Base-by-base conservation (phyloP, 2,888 invertebrate species). In the Drosophila pseudotakahashii region DNA sequence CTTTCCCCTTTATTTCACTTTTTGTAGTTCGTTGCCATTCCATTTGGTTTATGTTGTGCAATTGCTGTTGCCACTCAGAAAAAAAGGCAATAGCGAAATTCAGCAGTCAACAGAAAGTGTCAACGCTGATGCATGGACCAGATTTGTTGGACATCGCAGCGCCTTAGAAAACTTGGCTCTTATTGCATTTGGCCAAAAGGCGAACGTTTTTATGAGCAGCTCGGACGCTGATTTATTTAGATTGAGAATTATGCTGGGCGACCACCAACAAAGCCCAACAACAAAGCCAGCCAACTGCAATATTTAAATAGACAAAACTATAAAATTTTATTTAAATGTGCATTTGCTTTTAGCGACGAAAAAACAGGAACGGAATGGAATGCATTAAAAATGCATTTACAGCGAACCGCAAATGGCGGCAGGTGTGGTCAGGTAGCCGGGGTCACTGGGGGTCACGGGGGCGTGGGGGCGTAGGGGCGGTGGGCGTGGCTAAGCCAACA, bases 171-270 rank as follows among this genome's bases (percentile, higher is more conserved):
- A 67, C 66, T 78, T 78, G 68, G 68, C 77, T 67, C 75, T 69
- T 72, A 78, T 77, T 77, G 77, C 64, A 50, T 54, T 53, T 41
- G 62, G 62, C 34, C 68, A 26, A 66, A 57, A 37, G 34, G 26
- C 19, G 32, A 37, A 14, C 23, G 23, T 58, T 73, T 82, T 80
- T 73, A 73, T 78, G 76, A 73, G 68, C 61, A 69, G 7, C 59
- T 19, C 60, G 19, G 62, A 67, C 53, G 44, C 67, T 83, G 73
- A 79, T 83, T 83, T 79, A 79, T 82, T 75, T 77, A 59, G 60
- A 82, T 73, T 63, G 68, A 53, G 73, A 77, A 79, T 75, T 60
- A 75, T 68, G 51, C 64, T 37, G 16, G 5, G 30, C 34, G n/a
- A 6, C n/a, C 7, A 19, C 19, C 1, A 19, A 19, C 19, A 19